Evolutionary conservation across 2,888 invertebrate genomes (phyloP).

Genomic region (Mesochorus sp.): DNA sequence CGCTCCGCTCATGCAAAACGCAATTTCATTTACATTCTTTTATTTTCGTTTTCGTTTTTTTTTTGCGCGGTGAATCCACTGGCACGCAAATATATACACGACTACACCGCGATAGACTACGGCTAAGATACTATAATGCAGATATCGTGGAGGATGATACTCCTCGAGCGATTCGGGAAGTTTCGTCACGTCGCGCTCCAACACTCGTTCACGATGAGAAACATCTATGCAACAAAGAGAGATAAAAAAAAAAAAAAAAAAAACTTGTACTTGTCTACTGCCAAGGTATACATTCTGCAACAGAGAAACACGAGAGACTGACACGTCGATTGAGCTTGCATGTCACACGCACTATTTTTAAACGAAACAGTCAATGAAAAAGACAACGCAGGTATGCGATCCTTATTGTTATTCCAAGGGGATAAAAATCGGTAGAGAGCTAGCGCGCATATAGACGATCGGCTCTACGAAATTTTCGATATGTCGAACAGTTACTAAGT

Average conservation of each 20-base stretch:
- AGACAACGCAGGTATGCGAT: conserved; percentile 1
- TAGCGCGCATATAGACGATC: not conserved
- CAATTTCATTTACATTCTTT: too few species aligned
- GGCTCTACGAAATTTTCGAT: not conserved
- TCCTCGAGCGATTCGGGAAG: conserved; percentile 20
- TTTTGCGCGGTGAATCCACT: not conserved
- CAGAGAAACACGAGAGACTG: conserved; percentile 17
- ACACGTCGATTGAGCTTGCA: conserved; percentile 19
- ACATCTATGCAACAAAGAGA: conserved; percentile 30
- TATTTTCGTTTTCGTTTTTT: conserved; percentile 27
- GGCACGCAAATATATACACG: not conserved
- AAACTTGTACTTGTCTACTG: too few species aligned
- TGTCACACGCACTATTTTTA: conserved; percentile 37
- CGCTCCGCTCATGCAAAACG: conserved; percentile 63
- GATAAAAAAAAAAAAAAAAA: too few species aligned
- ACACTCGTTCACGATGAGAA: conserved; percentile 33
- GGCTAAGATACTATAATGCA: conserved; percentile 9
- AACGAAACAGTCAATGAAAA: conserved; percentile 49
- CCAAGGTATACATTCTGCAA: not conserved
- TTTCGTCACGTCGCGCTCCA: conserved; percentile 44
- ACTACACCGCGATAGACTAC: conserved; percentile 20
- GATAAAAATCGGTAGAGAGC: not conserved
- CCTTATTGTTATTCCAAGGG: conserved; percentile 32
- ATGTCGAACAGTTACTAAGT: too few species aligned
- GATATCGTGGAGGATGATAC: not conserved